These are phyloP conservation scores for Tinea trinotella DNA, from an alignment of 2,888 invertebrate species.

Conservation along the genomic window DNA sequence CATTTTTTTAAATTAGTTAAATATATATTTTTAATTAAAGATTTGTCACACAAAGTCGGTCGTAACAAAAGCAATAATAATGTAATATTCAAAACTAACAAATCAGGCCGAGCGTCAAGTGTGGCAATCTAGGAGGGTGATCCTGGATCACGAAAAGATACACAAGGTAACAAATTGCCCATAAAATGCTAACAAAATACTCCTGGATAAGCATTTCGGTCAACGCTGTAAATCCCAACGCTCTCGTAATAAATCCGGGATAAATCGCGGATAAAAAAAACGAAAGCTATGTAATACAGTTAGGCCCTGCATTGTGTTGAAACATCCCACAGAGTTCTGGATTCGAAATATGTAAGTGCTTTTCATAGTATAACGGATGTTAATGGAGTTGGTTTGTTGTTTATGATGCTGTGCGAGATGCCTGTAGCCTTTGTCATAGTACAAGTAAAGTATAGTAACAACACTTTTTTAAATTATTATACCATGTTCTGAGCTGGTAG, in stretches of 20 bases:
- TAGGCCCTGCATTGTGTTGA: conserved; percentile 24
- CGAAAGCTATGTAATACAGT: conserved; percentile 58
- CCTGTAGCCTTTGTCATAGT: no score
- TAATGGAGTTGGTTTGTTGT: no score
- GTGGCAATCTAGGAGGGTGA: not conserved
- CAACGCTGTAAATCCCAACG: conserved; percentile 63
- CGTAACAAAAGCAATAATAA: not conserved
- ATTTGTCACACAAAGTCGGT: no score
- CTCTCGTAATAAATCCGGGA: conserved; percentile 48
- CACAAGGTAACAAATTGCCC: conserved; percentile 66
- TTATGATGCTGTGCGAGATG: no score
- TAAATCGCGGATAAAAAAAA: conserved; percentile 44
- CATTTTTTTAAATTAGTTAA: no score
- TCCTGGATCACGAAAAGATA: conserved; percentile 41
- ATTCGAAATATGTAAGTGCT: not conserved
- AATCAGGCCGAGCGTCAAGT: conserved; percentile 7
- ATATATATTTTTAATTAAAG: no score
- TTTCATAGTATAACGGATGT: not conserved
- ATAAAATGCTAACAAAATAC: conserved; percentile 67
- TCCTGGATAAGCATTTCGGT: conserved; percentile 61
- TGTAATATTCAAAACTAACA: not conserved
- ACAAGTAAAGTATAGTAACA: no score
- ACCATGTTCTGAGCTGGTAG: no score
- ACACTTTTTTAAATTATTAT: no score
- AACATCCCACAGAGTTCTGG: not conserved